These are phyloP conservation scores for Guaruba guarouba DNA, from an alignment of 2,113 vertebrate genomes.

Conservation along the genomic window DNA sequence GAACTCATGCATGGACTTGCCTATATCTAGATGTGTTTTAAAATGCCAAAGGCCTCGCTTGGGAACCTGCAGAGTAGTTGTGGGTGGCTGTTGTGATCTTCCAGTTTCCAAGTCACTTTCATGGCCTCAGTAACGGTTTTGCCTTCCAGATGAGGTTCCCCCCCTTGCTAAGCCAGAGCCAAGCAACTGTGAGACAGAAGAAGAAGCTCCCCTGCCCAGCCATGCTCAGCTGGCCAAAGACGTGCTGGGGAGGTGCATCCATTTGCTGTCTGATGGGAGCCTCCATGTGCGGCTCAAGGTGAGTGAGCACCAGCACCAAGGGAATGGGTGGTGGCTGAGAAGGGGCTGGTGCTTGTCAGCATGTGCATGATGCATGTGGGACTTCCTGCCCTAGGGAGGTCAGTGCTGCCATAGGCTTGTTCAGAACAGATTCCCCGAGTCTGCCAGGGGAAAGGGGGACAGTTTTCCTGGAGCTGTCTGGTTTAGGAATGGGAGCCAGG, in stretches of 20 bases:
- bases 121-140: background rate
- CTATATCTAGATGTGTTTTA: background rate
- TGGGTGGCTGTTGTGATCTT: background rate
- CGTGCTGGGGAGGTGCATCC: slow-evolving; percentile 88
- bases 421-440: background rate
- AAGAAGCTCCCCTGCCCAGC: slow-evolving; percentile 74
- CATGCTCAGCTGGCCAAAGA: slow-evolving; percentile 82
- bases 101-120: background rate
- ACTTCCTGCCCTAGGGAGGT: background rate
- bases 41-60: background rate
- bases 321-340: background rate
- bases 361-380: accelerated
- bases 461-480: background rate
- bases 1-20: background rate
- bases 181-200: background rate
- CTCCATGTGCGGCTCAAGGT: slow-evolving; percentile 88
- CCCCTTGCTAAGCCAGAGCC: background rate
- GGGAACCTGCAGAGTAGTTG: background rate
- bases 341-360: background rate
- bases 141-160: slow-evolving; percentile 59
- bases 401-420: background rate
- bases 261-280: slow-evolving; percentile 82
- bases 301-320: background rate
- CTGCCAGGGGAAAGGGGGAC: background rate
- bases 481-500: background rate